These are phyloP conservation scores for Poecilia velifera DNA, from an alignment of 2,797 vertebrate species.

Conservation along the genomic window DNA sequence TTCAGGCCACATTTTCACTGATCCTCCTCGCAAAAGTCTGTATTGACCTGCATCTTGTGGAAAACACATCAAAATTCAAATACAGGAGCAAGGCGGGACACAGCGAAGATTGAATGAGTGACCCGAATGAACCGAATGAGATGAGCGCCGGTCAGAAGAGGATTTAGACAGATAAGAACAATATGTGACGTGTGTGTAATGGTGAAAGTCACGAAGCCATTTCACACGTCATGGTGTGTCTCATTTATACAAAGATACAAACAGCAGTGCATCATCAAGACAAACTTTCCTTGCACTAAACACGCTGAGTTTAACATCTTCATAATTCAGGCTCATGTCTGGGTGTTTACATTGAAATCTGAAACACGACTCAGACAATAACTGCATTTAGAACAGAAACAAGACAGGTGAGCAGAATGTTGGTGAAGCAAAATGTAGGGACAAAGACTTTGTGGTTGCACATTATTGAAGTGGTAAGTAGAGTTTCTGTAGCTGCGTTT, in stretches of 20 bases:
- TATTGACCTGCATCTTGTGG: constrained; percentile 16
- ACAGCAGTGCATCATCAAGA: not conserved
- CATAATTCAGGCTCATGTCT: not conserved
- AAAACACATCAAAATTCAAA: constrained; percentile 14
- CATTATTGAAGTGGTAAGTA: not conserved
- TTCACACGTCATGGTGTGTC: constrained; percentile 17
- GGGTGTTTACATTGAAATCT: not conserved
- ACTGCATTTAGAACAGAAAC: not conserved
- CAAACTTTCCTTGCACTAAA: not conserved
- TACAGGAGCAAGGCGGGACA: not conserved
- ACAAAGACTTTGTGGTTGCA: not conserved
- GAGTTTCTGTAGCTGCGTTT: not conserved
- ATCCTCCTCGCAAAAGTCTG: constrained; percentile 31
- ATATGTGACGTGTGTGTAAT: constrained; percentile 34
- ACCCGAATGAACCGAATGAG: constrained; percentile 4
- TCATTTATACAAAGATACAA: not conserved
- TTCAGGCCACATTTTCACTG: constrained; percentile 34
- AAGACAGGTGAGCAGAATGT: not conserved
- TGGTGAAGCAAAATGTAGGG: not conserved
- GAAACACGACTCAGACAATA: not conserved
- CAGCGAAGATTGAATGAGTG: not conserved
- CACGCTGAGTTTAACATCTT: not conserved
- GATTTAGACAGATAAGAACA: constrained; percentile 32
- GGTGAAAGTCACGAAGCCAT: constrained; percentile 32
- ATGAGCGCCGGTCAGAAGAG: constrained; percentile 6